Evolutionary conservation across 2,888 invertebrate species (phyloP).

Genomic region (Lasius platythorax): DNA sequence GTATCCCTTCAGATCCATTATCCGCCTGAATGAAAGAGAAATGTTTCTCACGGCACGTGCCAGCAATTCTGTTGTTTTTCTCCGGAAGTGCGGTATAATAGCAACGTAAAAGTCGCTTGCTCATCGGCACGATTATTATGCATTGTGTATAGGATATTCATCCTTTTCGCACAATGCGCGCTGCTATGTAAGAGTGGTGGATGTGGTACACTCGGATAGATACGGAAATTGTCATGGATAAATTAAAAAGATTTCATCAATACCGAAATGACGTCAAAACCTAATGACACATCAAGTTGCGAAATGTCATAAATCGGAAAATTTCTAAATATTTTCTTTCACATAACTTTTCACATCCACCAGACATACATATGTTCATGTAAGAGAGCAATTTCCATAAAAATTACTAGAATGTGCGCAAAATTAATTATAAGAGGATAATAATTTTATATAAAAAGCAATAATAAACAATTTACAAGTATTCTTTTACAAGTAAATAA

Average conservation of each 20-base stretch:
- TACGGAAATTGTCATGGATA: not conserved
- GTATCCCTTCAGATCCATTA: slow-evolving; percentile 62
- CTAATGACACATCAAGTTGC: not conserved
- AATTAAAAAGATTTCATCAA: slow-evolving; percentile 12
- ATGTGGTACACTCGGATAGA: not conserved
- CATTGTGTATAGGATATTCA: slow-evolving; percentile 42
- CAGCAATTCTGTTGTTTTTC: slow-evolving; percentile 63
- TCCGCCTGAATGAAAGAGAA: slow-evolving; percentile 69
- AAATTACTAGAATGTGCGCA: not conserved
- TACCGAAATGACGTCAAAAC: not conserved
- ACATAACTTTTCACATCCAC: not conserved
- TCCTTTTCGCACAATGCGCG: slow-evolving; percentile 13
- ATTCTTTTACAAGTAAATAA: not conserved
- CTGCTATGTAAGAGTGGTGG: not conserved
- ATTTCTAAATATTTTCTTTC: not conserved
- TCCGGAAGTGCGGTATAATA: slow-evolving; percentile 39
- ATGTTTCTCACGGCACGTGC: slow-evolving; percentile 69
- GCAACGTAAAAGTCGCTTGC: slow-evolving; percentile 47
- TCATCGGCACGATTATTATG: slow-evolving; percentile 46
- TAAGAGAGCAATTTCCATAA: not conserved
- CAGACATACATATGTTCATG: not conserved
- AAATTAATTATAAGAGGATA: not conserved
- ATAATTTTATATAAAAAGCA: not conserved
- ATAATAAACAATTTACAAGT: no score
- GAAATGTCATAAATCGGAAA: slow-evolving; percentile 5